Base-by-base conservation (phyloP, 2,888 invertebrate genomes). In the Tenthredo livida region DNA sequence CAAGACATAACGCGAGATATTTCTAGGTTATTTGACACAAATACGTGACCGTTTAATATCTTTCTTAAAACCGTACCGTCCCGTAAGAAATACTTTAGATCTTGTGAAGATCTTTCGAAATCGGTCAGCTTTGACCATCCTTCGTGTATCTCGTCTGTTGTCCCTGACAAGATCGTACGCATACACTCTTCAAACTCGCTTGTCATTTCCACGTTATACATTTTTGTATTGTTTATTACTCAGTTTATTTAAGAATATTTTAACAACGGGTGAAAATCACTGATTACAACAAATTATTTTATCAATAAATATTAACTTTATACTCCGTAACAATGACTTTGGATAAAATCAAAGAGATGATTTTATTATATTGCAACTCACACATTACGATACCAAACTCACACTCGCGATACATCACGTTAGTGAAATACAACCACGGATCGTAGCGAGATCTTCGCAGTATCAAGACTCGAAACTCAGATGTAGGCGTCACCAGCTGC, bases 1-100 rank as follows among this genome's bases (percentile, higher is more conserved):
- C 90, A 93, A 0, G 84, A 85, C 86, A 92, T 86, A 4, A 92
- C 75, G 5, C 84, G 85, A 6, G 92, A 89, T n/a, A 91, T 87
- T 85, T 92, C 88, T 25, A 87, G 75, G 21, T 90, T 85, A 85
- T 93, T 92, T 25, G 83, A 83, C 9, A 83, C 83, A n/a, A 37
- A 65, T 21, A 73, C 47, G 9, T 84, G 83, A 1, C 73, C 73
- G 54, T 84, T 80, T 21, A 85, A 47, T 9, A 84, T 75, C 17
- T 61, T 72, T 47, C 84, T 15, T 29, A 85, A 47, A 12, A 85
- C 70, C 15, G 21, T 65, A 29, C 83, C 84, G 61, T 72, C 58
- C 1, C 73, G 58, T 21, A 43, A 21, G 7, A 84, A 29, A 33
- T 33, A 29, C n/a, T 67, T 73, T 15, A 61, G 29, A 21, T 85